phyloP scores from a whole-genome alignment of 1,140 invertebrate species.

The Aphis gossypii region DNA sequence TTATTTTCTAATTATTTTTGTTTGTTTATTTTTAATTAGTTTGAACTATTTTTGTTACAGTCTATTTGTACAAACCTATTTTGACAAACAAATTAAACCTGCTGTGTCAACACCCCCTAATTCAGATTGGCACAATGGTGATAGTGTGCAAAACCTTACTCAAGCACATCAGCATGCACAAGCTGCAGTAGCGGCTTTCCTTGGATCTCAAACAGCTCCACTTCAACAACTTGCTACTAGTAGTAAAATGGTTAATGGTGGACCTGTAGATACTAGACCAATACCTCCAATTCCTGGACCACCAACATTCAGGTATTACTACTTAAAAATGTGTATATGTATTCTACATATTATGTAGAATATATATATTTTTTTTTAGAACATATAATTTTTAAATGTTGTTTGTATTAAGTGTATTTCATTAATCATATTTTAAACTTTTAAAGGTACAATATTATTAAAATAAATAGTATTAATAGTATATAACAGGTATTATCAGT shows the following conservation, averaged over 20 bases:
- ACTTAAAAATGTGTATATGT: neutral
- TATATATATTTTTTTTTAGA: neutral
- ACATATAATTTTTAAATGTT: neutral
- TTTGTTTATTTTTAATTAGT: neutral
- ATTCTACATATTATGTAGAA: neutral
- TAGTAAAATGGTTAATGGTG: conserved; percentile 60
- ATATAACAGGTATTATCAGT: neutral
- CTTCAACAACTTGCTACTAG: conserved; percentile 53
- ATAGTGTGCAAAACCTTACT: conserved; percentile 64
- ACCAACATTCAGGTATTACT: conserved; percentile 83
- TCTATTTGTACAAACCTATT: conserved; percentile 66
- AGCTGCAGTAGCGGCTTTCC: conserved; percentile 64
- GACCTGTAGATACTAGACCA: conserved; percentile 63
- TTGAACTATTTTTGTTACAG: conserved; percentile 60
- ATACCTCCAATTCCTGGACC: conserved; percentile 72
- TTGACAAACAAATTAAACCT: conserved; percentile 68
- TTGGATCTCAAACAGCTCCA: conserved; percentile 64
- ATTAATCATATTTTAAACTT: neutral
- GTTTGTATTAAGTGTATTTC: neutral
- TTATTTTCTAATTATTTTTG: neutral
- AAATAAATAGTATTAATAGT: no score
- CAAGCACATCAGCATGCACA: conserved; percentile 63
- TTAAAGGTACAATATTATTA: neutral
- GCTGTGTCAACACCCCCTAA: conserved; percentile 32
- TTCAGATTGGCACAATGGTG: conserved; percentile 65